phyloP scores from a whole-genome alignment of 2,113 vertebrate genomes.

The Trichechus manatus region DNA sequence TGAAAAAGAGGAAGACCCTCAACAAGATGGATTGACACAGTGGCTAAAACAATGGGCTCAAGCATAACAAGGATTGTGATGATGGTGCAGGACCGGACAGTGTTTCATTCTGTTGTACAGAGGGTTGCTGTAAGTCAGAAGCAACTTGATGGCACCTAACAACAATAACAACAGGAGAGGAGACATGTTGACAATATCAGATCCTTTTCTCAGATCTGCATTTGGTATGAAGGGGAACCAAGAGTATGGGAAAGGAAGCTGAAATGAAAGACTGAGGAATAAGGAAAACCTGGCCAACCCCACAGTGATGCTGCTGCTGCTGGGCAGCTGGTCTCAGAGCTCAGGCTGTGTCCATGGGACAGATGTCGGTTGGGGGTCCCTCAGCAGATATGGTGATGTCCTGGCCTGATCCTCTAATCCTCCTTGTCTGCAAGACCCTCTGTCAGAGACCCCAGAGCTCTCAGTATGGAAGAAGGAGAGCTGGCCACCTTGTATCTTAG shows the following conservation, averaged over 20 bases:
- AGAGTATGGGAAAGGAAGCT: not conserved
- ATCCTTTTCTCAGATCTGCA: not conserved
- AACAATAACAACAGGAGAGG: not conserved
- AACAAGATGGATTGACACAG: too few species aligned
- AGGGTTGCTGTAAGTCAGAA: too few species aligned
- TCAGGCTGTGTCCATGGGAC: not conserved
- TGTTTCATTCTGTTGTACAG: too few species aligned
- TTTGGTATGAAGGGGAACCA: not conserved
- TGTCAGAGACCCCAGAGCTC: not conserved
- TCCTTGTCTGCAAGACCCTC: not conserved
- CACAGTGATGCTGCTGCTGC: rapidly evolving
- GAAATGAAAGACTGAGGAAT: not conserved
- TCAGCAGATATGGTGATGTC: not conserved
- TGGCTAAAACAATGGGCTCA: too few species aligned
- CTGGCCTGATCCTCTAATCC: not conserved
- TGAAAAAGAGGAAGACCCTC: too few species aligned
- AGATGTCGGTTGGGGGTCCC: rapidly evolving
- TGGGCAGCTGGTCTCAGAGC: not conserved
- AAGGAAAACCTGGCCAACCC: not conserved
- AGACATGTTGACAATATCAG: not conserved
- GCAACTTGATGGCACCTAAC: too few species aligned
- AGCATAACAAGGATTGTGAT: too few species aligned
- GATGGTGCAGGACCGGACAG: too few species aligned
- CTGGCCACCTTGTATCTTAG: not conserved
- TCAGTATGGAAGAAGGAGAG: not conserved